These are phyloP conservation scores for Dendrocincla tyrannina DNA, from an alignment of 2,797 vertebrate genomes.

Conservation along the genomic window DNA sequence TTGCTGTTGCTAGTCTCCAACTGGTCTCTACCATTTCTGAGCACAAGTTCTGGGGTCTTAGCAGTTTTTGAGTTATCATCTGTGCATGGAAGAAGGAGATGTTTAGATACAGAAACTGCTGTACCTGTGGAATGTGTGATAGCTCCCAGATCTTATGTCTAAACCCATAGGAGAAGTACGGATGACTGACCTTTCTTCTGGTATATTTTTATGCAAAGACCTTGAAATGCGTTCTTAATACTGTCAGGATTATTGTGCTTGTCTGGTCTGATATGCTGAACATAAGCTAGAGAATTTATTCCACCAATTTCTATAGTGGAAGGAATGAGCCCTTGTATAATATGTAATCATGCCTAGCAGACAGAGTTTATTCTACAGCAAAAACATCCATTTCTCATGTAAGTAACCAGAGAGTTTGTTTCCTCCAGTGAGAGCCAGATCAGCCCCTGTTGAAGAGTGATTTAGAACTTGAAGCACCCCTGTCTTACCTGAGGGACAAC, in stretches of 20 bases:
- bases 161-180: neutral
- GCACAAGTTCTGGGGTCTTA: neutral
- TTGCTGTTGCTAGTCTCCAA: neutral
- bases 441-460: neutral
- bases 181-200: neutral
- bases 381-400: neutral
- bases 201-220: neutral
- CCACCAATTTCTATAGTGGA: neutral
- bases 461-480: neutral
- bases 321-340: neutral
- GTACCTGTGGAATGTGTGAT: neutral
- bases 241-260: neutral
- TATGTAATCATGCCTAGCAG: neutral
- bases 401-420: neutral
- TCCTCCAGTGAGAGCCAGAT: neutral
- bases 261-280: neutral
- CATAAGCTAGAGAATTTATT: neutral
- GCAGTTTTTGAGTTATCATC: neutral
- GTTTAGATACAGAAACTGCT: neutral
- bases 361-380: neutral
- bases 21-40: neutral
- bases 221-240: neutral
- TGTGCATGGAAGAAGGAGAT: neutral
- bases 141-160: neutral
- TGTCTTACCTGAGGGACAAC: neutral